Evolutionary conservation across 2,888 invertebrate species (phyloP), one percentile per base, ranked within the genome.

Genomic region (Zootermopsis nevadensis): DNA sequence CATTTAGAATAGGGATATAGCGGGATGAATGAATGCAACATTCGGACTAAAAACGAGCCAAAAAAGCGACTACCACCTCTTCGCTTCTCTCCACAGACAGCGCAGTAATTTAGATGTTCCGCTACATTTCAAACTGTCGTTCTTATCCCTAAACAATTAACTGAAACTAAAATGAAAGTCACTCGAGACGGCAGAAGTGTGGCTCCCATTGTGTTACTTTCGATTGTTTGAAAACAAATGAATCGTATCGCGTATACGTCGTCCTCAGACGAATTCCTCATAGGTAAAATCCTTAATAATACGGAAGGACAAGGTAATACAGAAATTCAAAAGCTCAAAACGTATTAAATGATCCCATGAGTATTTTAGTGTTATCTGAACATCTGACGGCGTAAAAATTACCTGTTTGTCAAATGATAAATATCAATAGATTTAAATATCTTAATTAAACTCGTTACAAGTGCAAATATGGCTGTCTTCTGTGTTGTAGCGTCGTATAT

Each of bases 101-200:
- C 55, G 55, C 42, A 79, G 60, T 66, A 60, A 79, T 77, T 77
- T 77, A 77, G 77, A 77, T 53, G 77, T 77, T 77, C 77, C 77
- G 53, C 77, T 24, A 77, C 53, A 35, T 53, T 79, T 79, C 35
- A 79, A 66, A 60, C 79, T 66, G 79, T 60, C 79, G 55, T 60
- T 79, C 66, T 35, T 79, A 35, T 79, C 79, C 66, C 60, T 31
- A 24, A 79, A 55, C 79, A 79, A 79, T 79, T 79, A 79, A 79
- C 66, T 79, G 60, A 60, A 79, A 66, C 79, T 79, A 66, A 74
- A 74, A 74, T 74, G 74, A 74, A 74, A 74, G 33, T 74, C 74
- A 38, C 74, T n/a, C 33, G 35, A 74, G 74, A 74, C 22, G n/a
- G 74, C 42, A n/a, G 38, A n/a, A 74, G 31, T 74, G 35, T 38